Conservation (phyloP, 2,888 invertebrate species). For the Nephrotoma appendiculata region DNA sequence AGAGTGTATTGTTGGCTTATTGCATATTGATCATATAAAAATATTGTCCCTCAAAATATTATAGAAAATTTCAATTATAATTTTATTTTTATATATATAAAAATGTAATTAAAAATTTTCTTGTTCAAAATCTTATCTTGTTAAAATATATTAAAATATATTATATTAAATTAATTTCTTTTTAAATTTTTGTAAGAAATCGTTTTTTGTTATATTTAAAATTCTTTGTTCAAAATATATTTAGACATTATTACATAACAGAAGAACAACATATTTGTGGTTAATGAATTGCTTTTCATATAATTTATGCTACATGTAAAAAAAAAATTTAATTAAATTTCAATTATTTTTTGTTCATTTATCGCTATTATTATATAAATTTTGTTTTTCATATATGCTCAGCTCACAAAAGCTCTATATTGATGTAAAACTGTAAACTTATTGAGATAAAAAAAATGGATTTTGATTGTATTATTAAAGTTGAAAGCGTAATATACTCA, state of each 20-base stretch:
- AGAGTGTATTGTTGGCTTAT: background rate
- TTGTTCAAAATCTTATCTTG: background rate
- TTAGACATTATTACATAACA: background rate
- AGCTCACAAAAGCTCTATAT: background rate
- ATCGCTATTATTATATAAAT: background rate
- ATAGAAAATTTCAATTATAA: background rate
- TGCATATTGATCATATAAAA: background rate
- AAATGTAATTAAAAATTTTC: background rate
- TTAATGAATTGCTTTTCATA: background rate
- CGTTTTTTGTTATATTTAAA: background rate
- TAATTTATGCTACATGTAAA: background rate
- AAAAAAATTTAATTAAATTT: background rate
- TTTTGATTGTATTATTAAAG: background rate
- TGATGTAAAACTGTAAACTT: background rate
- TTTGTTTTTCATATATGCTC: background rate
- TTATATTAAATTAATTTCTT: background rate
- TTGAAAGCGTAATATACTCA: background rate
- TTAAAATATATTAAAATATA: background rate
- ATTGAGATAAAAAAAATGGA: background rate
- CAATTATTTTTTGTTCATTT: background rate
- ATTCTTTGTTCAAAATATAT: background rate
- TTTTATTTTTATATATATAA: background rate
- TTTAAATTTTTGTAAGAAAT: background rate
- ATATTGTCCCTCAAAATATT: background rate
- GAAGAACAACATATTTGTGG: background rate